Conservation (phyloP, 2,888 invertebrate genomes). For the Dorcus hopei region DNA sequence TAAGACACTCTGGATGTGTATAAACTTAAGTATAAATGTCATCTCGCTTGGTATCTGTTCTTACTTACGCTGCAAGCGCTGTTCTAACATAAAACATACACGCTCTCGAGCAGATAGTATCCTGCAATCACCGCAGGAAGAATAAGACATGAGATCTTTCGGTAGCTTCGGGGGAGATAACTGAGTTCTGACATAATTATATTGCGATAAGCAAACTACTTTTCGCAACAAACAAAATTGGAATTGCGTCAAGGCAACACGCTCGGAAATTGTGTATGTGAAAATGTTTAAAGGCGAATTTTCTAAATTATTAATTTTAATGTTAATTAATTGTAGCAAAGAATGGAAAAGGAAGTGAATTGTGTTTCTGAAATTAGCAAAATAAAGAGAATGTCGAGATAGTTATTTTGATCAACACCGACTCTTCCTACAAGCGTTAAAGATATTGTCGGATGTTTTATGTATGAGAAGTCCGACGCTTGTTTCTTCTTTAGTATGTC, state of each 20-base stretch:
- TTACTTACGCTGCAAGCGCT: neutral
- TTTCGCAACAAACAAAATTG: constrained; percentile 4
- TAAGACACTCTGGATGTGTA: neutral
- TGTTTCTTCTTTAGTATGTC: constrained; percentile 28
- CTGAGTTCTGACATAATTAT: constrained; percentile 5
- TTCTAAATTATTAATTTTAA: no score
- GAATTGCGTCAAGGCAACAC: neutral
- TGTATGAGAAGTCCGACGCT: constrained; percentile 11
- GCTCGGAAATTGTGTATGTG: neutral
- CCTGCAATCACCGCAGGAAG: constrained; percentile 9
- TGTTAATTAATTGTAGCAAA: no score
- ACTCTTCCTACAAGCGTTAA: constrained; percentile 20
- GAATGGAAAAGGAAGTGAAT: no score
- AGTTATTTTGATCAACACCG: constrained; percentile 6
- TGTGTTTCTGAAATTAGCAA: no score
- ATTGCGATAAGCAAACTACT: constrained; percentile 5
- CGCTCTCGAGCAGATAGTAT: constrained; percentile 5
- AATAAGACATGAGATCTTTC: constrained; percentile 6
- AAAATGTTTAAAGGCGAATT: neutral
- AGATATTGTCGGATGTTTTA: constrained; percentile 18
- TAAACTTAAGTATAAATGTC: constrained; percentile 4
- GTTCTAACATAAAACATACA: neutral
- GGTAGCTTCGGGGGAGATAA: constrained; percentile 4
- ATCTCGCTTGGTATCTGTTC: neutral
- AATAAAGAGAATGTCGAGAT: neutral